Conservation (phyloP, 2,888 invertebrate genomes). For the Tetrapedia diversipes region DNA sequence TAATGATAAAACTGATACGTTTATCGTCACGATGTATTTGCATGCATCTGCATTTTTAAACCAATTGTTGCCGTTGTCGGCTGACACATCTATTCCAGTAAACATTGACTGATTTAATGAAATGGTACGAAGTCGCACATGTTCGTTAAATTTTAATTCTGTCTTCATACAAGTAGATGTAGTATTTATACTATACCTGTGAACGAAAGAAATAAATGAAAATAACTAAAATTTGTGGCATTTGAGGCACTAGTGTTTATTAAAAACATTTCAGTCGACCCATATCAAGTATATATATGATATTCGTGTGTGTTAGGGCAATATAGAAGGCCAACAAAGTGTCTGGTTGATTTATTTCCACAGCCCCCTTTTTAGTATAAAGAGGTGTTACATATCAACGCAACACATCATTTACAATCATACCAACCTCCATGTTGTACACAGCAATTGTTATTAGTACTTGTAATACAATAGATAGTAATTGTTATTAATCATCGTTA, state of each 20-base stretch:
- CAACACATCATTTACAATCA: slow-evolving; percentile 71
- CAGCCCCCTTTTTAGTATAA: slow-evolving; percentile 65
- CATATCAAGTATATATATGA: slow-evolving; percentile 33
- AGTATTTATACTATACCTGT: slow-evolving; percentile 62
- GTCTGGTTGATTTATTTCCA: slow-evolving; percentile 74
- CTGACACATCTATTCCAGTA: background rate
- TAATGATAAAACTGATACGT: slow-evolving; percentile 1
- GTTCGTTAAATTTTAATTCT: slow-evolving; percentile 19
- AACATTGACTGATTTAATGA: slow-evolving; percentile 23
- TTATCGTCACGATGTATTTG: background rate
- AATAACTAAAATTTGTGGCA: slow-evolving; percentile 36
- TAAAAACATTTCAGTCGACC: slow-evolving; percentile 22
- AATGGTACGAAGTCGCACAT: slow-evolving; percentile 27
- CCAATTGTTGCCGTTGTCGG: background rate
- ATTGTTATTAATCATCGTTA: slow-evolving; percentile 59
- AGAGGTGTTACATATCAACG: slow-evolving; percentile 71
- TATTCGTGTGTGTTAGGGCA: slow-evolving; percentile 41
- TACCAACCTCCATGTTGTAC: slow-evolving; percentile 71
- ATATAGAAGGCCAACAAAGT: slow-evolving; percentile 60
- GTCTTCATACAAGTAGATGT: slow-evolving; percentile 40
- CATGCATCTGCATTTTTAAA: background rate
- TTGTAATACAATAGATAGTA: slow-evolving; percentile 67
- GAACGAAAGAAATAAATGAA: slow-evolving; percentile 41
- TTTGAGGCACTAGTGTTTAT: slow-evolving; percentile 33
- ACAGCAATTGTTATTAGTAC: slow-evolving; percentile 67